A percentile compares a stretch with the other conserved stretches of the same genome.
Conservation (phyloP, 2,888 invertebrate genomes). For the Notodonta ziczac region DNA sequence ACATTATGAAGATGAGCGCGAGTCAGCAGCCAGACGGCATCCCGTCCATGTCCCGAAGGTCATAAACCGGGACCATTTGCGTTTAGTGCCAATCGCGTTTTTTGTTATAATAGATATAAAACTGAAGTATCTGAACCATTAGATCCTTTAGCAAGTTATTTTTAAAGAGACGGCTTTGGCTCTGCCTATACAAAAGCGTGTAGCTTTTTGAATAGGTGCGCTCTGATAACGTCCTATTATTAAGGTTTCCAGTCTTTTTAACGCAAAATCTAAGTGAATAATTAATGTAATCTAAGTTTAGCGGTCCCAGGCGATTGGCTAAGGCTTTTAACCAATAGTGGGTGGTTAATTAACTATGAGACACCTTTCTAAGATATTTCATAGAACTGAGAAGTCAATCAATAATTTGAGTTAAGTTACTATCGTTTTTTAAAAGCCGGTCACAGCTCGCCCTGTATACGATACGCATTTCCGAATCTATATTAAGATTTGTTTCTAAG, state of each 20-base stretch:
- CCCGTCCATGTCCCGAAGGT: conserved; percentile 25
- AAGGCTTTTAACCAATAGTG: too few species aligned
- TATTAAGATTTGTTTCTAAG: conserved; percentile 20
- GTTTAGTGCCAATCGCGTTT: conserved; percentile 26
- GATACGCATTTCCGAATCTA: not conserved
- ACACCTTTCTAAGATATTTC: too few species aligned
- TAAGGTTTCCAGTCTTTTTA: not conserved
- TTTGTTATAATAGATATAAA: conserved; percentile 32
- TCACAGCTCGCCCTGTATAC: too few species aligned
- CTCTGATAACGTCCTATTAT: not conserved
- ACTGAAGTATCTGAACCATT: conserved; percentile 25
- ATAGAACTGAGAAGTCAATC: too few species aligned
- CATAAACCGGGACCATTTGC: conserved; percentile 28
- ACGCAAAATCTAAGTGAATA: too few species aligned
- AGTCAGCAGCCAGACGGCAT: conserved; percentile 32
- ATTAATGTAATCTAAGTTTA: too few species aligned
- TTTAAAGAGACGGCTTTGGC: not conserved
- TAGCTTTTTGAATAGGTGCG: not conserved
- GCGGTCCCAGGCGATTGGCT: too few species aligned
- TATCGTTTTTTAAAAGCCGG: too few species aligned
- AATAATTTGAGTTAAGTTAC: too few species aligned
- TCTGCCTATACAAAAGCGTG: not conserved
- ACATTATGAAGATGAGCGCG: conserved; percentile 9
- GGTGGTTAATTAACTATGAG: too few species aligned
- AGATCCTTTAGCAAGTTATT: conserved; percentile 7